Base-by-base conservation (phyloP, 1,140 invertebrate genomes). In the Heliconius himera region DNA sequence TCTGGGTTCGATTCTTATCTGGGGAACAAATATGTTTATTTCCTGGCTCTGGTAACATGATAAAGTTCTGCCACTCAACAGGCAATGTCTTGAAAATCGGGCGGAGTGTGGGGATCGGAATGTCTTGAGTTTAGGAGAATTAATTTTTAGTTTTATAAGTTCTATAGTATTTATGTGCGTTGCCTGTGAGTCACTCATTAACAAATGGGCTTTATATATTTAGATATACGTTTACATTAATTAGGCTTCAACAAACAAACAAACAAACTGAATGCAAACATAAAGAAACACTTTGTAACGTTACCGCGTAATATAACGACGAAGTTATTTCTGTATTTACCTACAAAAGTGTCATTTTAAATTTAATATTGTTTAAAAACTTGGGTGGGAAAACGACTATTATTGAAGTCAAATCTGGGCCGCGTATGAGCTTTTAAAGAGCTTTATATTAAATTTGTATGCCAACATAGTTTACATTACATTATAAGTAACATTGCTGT, bases 181-280 rank as follows among this genome's bases (percentile, higher is more conserved):
- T 13, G 2, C 3, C 11, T 41, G 41, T 16, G 41, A 46, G 41
- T 46, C 11, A 46, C 41, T 13, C 41, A 46, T 46, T 16, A 16
- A 46, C 11, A 13, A 46, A 46, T 46, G 11, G 16, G 41, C 13
- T 46, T 46, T 46, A 46, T 46, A 46, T 46, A 46, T 46, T 16
- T 51, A 51, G 18, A 51, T 51, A 8, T 20, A 51, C 18, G 0
- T 51, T 51, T 51, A 51, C 22, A 8, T 22, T 49, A 70, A 76
- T 49, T 76, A 70, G 16, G 36, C 54, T 76, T 76, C n/a, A 76
- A 46, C 11, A 76, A 70, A 49, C 16, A 76, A 76, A 49, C 38
- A 26, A 18, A 76, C 36, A 41, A 66, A 74, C 9, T 5, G 3
- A 66, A 66, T 16, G 60, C 29, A 66, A 70, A 76, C 13, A 38